A percentile compares a stretch with the other conserved stretches of the same genome.
Conservation (phyloP, 2,113 vertebrate species). For the Trichechus manatus region DNA sequence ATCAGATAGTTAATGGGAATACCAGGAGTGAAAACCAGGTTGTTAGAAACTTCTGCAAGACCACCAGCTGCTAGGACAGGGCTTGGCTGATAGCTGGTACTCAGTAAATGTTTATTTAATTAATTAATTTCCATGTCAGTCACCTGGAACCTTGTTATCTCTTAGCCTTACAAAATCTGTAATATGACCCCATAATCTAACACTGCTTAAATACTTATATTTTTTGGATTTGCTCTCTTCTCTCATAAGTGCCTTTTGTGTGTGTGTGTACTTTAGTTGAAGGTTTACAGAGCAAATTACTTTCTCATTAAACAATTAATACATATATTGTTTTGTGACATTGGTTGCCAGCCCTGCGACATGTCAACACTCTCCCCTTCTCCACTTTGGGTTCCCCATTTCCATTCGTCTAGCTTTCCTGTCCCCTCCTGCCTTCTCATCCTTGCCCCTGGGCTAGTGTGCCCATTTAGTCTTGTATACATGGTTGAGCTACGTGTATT, state of each 20-base stretch:
- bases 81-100: neutral
- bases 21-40: neutral
- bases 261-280: too few relatives aligned
- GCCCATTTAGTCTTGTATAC: too few relatives aligned
- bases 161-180: conserved; percentile 10
- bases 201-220: neutral
- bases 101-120: conserved; percentile 35
- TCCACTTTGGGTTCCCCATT: too few relatives aligned
- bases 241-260: neutral
- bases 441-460: too few relatives aligned
- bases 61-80: neutral
- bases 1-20: neutral
- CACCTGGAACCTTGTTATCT: neutral
- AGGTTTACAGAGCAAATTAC: too few relatives aligned
- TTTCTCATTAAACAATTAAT: too few relatives aligned
- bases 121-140: conserved; percentile 12
- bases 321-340: too few relatives aligned
- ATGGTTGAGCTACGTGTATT: too few relatives aligned
- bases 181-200: conserved; percentile 29
- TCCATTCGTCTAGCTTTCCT: too few relatives aligned
- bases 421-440: too few relatives aligned
- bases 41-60: conserved; percentile 46
- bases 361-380: too few relatives aligned
- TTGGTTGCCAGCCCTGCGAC: too few relatives aligned
- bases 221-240: neutral